A percentile compares a stretch with the other conserved stretches of the same genome.
These are phyloP conservation scores for Aromia moschata DNA, from an alignment of 2,888 invertebrate genomes.

Conservation along the genomic window DNA sequence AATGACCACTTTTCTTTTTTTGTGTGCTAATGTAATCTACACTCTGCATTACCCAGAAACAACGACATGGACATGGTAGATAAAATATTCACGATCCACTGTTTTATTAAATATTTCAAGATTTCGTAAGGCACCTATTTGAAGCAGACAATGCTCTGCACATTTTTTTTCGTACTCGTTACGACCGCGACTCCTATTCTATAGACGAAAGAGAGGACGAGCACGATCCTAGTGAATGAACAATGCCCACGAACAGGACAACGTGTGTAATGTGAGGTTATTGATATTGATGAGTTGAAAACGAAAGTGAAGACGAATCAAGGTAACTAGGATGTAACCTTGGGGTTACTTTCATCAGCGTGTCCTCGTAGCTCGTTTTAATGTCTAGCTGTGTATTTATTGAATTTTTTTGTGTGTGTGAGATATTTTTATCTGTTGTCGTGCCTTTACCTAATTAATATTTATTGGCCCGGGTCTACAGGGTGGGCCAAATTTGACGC, in stretches of 20 bases:
- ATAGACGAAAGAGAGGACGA: not conserved
- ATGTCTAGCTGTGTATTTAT: slow-evolving; percentile 8
- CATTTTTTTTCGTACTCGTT: too few relatives aligned
- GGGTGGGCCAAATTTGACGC: too few relatives aligned
- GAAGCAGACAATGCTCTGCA: too few relatives aligned
- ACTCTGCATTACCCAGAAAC: too few relatives aligned
- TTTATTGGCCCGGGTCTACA: not conserved
- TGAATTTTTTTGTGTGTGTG: slow-evolving; percentile 15
- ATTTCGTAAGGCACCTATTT: too few relatives aligned
- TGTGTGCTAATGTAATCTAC: too few relatives aligned
- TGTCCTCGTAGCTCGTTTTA: slow-evolving; percentile 6
- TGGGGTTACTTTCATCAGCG: slow-evolving; percentile 41
- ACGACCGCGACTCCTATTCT: too few relatives aligned
- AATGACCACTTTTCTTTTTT: too few relatives aligned
- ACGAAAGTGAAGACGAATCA: slow-evolving; percentile 54
- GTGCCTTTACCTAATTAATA: slow-evolving; percentile 3
- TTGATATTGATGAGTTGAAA: slow-evolving; percentile 39
- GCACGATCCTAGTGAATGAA: slow-evolving; percentile 1
- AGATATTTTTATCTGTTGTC: slow-evolving; percentile 10
- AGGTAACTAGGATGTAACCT: slow-evolving; percentile 55
- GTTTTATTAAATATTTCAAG: too few relatives aligned
- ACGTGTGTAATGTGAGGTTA: slow-evolving; percentile 11
- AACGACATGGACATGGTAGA: too few relatives aligned
- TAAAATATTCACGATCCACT: too few relatives aligned
- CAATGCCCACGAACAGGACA: not conserved